Evolutionary conservation across 2,888 invertebrate genomes (phyloP).

Genomic region (Parochlus steinenii): DNA sequence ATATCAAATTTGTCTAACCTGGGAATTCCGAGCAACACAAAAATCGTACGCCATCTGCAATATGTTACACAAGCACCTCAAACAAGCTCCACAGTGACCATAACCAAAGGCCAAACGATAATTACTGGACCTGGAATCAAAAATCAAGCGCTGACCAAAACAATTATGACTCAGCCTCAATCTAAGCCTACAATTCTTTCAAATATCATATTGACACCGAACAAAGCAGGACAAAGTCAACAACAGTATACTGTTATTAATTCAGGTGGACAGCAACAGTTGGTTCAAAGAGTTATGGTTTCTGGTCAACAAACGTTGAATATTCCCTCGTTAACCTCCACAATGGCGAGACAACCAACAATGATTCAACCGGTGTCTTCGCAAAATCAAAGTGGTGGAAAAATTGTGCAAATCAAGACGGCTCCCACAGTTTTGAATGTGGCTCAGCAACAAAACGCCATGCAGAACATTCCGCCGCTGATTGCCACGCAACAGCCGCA

Average conservation of each 20-base stretch:
- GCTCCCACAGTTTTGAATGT: slow-evolving; percentile 25
- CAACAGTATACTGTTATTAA: no score
- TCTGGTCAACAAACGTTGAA: slow-evolving; percentile 6
- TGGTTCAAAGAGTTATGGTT: slow-evolving; percentile 10
- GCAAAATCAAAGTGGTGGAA: slow-evolving; percentile 19
- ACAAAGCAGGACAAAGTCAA: no score
- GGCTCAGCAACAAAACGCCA: slow-evolving; percentile 19
- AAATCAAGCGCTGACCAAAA: slow-evolving; percentile 11
- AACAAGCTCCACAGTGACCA: neutral
- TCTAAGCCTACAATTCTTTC: slow-evolving; percentile 11
- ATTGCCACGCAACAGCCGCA: slow-evolving; percentile 26
- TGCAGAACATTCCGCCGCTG: slow-evolving; percentile 26
- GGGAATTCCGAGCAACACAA: slow-evolving; percentile 11
- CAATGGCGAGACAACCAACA: slow-evolving; percentile 22
- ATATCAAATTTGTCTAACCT: slow-evolving; percentile 14
- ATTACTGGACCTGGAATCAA: slow-evolving; percentile 8
- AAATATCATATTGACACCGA: slow-evolving; percentile 11
- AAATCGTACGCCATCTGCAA: slow-evolving; percentile 9
- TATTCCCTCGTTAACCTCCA: slow-evolving; percentile 21
- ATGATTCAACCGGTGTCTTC: slow-evolving; percentile 29
- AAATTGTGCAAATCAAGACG: slow-evolving; percentile 28
- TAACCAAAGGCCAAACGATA: slow-evolving; percentile 7
- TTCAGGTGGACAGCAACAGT: no score
- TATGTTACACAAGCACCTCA: slow-evolving; percentile 12
- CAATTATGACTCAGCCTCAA: slow-evolving; percentile 8